Percentiles rank a stretch among this genome's conserved stretches.
These are phyloP conservation scores for Eupeodes luniger DNA, from an alignment of 2,888 invertebrate species.

Conservation along the genomic window DNA sequence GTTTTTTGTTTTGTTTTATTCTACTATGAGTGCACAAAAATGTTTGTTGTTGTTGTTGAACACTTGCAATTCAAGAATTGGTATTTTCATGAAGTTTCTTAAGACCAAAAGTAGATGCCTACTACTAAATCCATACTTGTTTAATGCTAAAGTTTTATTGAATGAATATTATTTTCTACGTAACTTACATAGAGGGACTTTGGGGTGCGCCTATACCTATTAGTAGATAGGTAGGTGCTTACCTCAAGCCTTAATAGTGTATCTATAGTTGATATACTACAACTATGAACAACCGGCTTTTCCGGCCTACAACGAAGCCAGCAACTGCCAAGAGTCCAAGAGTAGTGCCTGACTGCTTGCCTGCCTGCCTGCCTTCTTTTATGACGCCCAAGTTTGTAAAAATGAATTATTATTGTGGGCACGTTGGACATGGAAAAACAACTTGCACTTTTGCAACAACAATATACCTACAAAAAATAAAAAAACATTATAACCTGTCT, in stretches of 20 bases:
- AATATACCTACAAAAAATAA: not conserved
- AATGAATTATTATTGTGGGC: constrained; percentile 42
- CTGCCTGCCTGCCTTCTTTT: not conserved
- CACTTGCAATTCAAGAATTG: constrained; percentile 22
- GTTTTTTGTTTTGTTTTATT: not conserved
- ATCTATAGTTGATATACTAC: not conserved
- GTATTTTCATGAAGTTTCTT: not conserved
- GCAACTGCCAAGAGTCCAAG: not conserved
- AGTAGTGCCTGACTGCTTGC: not conserved
- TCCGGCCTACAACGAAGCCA: constrained; percentile 47
- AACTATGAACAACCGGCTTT: constrained; percentile 46
- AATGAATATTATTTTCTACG: constrained; percentile 56
- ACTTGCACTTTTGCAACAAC: constrained; percentile 70
- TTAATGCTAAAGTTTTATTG: constrained; percentile 34
- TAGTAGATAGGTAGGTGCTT: too few relatives aligned
- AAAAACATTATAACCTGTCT: constrained; percentile 8
- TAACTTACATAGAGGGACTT: not conserved
- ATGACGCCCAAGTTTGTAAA: constrained; percentile 43
- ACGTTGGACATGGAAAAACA: constrained; percentile 58
- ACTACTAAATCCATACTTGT: not conserved
- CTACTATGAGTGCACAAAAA: constrained; percentile 11
- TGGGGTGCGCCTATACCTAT: not conserved
- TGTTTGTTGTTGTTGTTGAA: constrained; percentile 21
- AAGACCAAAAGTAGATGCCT: not conserved
- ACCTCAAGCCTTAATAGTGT: not conserved